These are phyloP conservation scores for Grus americana DNA, from an alignment of 2,113 vertebrate genomes.

Conservation along the genomic window DNA sequence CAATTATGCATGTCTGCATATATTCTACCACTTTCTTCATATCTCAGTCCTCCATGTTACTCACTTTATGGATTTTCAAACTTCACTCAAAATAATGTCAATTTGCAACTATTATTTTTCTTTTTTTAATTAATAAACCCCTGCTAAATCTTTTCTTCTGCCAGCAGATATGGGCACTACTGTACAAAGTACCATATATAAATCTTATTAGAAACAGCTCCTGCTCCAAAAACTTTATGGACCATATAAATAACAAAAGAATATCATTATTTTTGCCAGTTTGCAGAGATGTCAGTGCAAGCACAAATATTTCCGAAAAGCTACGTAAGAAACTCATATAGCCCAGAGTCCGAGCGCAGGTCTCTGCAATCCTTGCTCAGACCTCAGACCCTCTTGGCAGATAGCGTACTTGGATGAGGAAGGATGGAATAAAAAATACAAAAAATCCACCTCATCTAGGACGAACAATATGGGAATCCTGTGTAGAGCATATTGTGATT, in stretches of 20 bases:
- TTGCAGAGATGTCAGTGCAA: background rate
- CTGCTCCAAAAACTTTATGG: background rate
- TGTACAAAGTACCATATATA: background rate
- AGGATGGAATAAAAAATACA: background rate
- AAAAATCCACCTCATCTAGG: background rate
- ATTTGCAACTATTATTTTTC: background rate
- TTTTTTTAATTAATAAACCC: background rate
- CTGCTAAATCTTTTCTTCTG: background rate
- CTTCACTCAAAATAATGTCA: background rate
- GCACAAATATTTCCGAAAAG: background rate
- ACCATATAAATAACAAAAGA: background rate
- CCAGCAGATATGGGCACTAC: background rate
- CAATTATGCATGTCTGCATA: background rate
- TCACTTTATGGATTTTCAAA: background rate
- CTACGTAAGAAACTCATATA: background rate
- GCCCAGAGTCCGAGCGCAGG: background rate
- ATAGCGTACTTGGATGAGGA: background rate
- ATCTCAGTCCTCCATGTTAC: background rate
- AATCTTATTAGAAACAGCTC: background rate
- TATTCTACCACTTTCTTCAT: background rate
- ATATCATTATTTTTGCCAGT: background rate
- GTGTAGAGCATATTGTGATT: background rate
- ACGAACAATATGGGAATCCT: background rate
- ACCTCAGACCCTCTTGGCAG: background rate
- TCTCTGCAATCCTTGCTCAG: background rate